Evolutionary conservation across 2,113 vertebrate species (phyloP).

Genomic region (Colinus virginianus): DNA sequence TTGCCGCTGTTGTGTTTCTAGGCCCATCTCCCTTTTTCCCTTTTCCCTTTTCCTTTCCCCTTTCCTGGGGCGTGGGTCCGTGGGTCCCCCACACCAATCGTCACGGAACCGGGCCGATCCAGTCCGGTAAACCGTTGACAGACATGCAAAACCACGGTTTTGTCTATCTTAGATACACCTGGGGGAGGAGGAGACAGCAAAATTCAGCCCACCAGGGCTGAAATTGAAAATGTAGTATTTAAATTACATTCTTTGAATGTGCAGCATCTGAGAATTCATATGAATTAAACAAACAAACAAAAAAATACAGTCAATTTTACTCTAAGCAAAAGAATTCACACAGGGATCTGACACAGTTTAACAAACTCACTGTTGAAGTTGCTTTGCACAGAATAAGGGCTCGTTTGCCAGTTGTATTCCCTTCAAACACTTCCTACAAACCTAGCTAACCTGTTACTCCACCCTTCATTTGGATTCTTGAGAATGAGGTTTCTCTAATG

Average conservation of each 20-base stretch:
- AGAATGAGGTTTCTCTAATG: not conserved
- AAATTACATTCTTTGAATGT: not conserved
- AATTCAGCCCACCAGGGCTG: not conserved
- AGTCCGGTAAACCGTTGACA: too few relatives aligned
- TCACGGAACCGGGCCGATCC: too few relatives aligned
- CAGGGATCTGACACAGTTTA: not conserved
- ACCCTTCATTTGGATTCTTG: not conserved
- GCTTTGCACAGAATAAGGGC: not conserved
- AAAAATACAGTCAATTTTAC: not conserved
- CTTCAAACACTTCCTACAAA: not conserved
- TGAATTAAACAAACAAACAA: not conserved
- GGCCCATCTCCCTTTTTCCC: too few relatives aligned
- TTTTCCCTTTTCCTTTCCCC: too few relatives aligned
- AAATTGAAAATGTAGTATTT: not conserved
- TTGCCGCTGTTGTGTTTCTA: too few relatives aligned
- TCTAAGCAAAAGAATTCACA: not conserved
- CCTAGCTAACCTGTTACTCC: not conserved
- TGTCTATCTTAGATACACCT: not conserved
- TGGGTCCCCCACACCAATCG: too few relatives aligned
- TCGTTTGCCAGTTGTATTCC: not conserved
- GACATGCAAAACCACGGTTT: not conserved
- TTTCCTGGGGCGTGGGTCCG: too few relatives aligned
- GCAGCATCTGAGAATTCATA: not conserved
- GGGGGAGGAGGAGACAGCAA: accelerated
- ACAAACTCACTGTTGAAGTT: not conserved